Conservation (phyloP, 2,888 invertebrate genomes). For the Cephus nigrinus region DNA sequence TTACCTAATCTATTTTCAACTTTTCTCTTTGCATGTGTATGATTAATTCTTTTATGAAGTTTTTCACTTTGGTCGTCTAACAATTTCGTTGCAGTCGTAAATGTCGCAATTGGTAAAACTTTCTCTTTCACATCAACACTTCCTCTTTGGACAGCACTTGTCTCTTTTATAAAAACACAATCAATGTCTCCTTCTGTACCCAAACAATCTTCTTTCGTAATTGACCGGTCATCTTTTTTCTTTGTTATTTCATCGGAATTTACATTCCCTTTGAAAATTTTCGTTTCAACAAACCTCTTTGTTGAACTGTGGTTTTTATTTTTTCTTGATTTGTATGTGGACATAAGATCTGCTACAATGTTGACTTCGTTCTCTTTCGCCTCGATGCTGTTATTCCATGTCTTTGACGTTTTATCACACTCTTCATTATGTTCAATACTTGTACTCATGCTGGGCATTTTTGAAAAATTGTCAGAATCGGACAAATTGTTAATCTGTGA, state of each 20-base stretch:
- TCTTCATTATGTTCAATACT: not conserved
- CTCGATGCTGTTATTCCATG: not conserved
- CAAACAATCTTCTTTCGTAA: not conserved
- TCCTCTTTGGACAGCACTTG: not conserved
- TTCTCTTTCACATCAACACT: not conserved
- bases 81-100: not conserved
- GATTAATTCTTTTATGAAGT: not conserved
- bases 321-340: not conserved
- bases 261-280: not conserved
- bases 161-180: not conserved
- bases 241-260: not conserved
- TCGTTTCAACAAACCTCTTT: too few relatives aligned
- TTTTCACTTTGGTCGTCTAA: not conserved
- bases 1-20: not conserved
- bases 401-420: not conserved
- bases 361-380: not conserved
- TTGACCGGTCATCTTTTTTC: not conserved
- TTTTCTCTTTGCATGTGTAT: not conserved
- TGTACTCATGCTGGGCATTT: not conserved
- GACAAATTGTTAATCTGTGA: not conserved
- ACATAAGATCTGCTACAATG: not conserved
- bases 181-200: not conserved
- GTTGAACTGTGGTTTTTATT: not conserved
- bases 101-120: not conserved
- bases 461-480: not conserved